phyloP scores from a whole-genome alignment of 2,797 vertebrate genomes.

The Synaphobranchus kaupii region DNA sequence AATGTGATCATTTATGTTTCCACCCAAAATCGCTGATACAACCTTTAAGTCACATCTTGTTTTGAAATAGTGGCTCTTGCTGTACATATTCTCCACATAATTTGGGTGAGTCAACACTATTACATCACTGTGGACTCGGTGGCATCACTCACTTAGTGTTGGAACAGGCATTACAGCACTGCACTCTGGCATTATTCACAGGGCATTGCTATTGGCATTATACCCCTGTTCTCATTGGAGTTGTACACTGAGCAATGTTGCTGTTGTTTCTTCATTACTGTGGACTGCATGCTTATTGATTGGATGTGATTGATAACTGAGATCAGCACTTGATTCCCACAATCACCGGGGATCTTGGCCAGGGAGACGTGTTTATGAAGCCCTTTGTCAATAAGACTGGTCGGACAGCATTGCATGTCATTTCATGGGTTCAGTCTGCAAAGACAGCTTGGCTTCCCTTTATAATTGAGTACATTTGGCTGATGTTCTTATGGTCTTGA shows the following conservation, averaged over 20 bases:
- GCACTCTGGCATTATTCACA: neutral
- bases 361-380: neutral
- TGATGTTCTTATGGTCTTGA: neutral
- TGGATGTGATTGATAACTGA: neutral
- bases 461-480: neutral
- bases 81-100: too few relatives aligned
- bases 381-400: neutral
- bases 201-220: neutral
- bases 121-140: too few relatives aligned
- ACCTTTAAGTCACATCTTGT: too few relatives aligned
- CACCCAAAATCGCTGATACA: too few relatives aligned
- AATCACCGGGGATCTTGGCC: neutral
- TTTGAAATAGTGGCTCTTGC: too few relatives aligned
- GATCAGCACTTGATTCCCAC: neutral
- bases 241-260: neutral
- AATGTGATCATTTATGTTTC: too few relatives aligned
- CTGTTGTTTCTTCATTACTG: neutral
- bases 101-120: too few relatives aligned
- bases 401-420: neutral
- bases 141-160: neutral
- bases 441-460: neutral
- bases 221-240: neutral
- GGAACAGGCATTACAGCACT: neutral
- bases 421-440: neutral
- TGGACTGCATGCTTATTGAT: neutral